Conservation (phyloP, 2,797 vertebrate species). For the Philypnodon macrostomus region DNA sequence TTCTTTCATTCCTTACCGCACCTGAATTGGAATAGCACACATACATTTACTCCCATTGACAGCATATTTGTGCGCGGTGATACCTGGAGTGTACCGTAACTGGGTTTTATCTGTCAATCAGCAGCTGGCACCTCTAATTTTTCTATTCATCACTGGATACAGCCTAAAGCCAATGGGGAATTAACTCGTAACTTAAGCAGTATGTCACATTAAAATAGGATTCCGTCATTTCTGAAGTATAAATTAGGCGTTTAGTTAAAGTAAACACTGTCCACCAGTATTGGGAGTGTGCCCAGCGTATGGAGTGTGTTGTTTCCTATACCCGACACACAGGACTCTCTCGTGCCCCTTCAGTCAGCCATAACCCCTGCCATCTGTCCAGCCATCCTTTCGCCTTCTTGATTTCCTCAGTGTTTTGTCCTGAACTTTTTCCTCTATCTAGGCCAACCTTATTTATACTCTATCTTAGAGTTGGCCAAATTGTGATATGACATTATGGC, state of each 20-base stretch:
- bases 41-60: slow-evolving; percentile 48
- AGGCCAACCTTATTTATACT: slow-evolving; percentile 12
- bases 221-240: slow-evolving; percentile 14
- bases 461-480: too few species aligned
- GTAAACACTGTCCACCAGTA: background rate
- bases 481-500: too few species aligned
- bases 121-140: slow-evolving; percentile 43
- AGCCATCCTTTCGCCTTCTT: slow-evolving; percentile 16
- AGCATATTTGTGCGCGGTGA: slow-evolving; percentile 56
- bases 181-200: slow-evolving; percentile 12
- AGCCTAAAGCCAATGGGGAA: slow-evolving; percentile 20
- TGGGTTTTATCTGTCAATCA: slow-evolving; percentile 63
- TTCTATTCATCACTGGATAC: slow-evolving; percentile 46
- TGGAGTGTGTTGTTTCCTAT: slow-evolving; percentile 30
- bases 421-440: slow-evolving; percentile 6
- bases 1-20: slow-evolving; percentile 30
- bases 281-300: slow-evolving; percentile 33
- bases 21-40: slow-evolving; percentile 31
- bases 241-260: slow-evolving; percentile 20
- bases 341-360: slow-evolving; percentile 68
- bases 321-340: slow-evolving; percentile 15
- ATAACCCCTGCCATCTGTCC: slow-evolving; percentile 73
- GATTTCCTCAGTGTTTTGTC: slow-evolving; percentile 22
- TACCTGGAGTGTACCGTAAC: slow-evolving; percentile 50
- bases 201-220: slow-evolving; percentile 14